Evolutionary conservation across 2,113 vertebrate species (phyloP).

Genomic region (Eclectus roratus): DNA sequence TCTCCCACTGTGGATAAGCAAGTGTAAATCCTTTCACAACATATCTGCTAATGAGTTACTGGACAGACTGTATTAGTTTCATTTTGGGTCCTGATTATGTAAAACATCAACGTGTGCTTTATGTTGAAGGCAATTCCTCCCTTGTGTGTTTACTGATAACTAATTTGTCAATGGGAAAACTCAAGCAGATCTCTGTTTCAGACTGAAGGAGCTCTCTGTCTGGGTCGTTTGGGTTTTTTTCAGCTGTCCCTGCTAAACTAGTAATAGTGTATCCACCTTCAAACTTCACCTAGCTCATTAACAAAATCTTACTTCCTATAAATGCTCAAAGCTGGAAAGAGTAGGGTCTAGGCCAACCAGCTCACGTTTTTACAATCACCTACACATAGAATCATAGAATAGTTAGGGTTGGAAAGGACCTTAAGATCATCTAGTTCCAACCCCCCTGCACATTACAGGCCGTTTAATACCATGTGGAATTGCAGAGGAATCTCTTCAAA

Average conservation of each 20-base stretch:
- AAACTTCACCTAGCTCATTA: not conserved
- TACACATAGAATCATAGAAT: not conserved
- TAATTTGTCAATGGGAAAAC: not conserved
- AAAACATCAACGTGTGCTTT: not conserved
- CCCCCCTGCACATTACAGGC: not conserved
- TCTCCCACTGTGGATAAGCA: not conserved
- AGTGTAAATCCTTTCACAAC: not conserved
- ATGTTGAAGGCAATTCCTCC: not conserved
- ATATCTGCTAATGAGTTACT: not conserved
- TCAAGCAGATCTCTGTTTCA: not conserved
- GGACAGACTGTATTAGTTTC: not conserved
- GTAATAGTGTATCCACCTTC: not conserved
- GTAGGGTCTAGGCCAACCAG: not conserved
- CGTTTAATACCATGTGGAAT: not conserved
- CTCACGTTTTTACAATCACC: not conserved
- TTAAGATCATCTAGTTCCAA: not conserved
- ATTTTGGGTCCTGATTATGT: not conserved
- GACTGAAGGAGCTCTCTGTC: not conserved
- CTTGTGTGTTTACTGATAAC: not conserved
- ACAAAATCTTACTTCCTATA: not conserved
- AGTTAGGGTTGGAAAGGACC: not conserved
- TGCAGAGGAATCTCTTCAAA: not conserved
- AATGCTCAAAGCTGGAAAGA: not conserved
- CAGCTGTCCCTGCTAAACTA: not conserved
- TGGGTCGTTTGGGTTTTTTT: not conserved